Evolutionary conservation across 2,113 vertebrate species (phyloP).

Genomic region (Tinamus guttatus): DNA sequence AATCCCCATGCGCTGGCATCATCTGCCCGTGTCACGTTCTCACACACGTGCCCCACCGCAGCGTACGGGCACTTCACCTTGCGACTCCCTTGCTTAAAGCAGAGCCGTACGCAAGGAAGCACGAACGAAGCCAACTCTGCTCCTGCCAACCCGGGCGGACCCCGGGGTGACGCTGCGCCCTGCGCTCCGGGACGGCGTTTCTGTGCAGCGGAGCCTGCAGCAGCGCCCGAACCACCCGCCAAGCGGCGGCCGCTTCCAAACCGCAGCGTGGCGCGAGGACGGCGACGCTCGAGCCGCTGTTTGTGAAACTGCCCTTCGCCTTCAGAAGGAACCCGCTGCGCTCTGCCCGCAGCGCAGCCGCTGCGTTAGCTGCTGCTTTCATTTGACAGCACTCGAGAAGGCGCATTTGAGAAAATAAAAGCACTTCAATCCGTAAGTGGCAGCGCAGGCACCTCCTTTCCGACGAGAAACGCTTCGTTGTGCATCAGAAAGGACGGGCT

Average conservation of each 20-base stretch:
- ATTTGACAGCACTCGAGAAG: not conserved
- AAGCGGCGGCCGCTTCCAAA: too few relatives aligned
- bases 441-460: not conserved
- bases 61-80: too few relatives aligned
- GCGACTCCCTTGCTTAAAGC: too few relatives aligned
- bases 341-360: not conserved
- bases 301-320: not conserved
- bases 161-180: too few relatives aligned
- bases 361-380: not conserved
- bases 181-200: too few relatives aligned
- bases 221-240: too few relatives aligned
- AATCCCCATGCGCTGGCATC: not conserved
- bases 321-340: not conserved
- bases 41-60: not conserved
- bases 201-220: too few relatives aligned
- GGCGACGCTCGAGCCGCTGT: not conserved
- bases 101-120: too few relatives aligned
- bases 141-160: too few relatives aligned
- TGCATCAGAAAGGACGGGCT: not conserved
- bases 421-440: too few relatives aligned
- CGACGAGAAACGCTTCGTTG: not conserved
- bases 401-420: not conserved
- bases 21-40: fast-evolving
- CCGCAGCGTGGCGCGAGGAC: fast-evolving
- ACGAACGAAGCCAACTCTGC: too few relatives aligned